These are phyloP conservation scores for Lasioglossum calceatum DNA, from an alignment of 2,888 invertebrate genomes.

Conservation along the genomic window DNA sequence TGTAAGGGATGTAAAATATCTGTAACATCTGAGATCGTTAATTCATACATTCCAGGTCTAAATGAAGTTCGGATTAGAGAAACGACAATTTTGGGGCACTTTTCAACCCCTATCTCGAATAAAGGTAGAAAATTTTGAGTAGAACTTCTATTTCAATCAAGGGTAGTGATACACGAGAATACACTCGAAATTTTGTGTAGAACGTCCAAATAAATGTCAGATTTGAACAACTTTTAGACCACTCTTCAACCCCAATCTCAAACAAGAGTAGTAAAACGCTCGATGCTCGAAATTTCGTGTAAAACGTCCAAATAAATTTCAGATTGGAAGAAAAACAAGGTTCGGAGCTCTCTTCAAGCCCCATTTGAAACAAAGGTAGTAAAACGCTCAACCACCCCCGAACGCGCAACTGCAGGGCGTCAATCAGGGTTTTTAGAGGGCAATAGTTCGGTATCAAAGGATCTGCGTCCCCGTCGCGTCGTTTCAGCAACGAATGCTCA, in stretches of 20 bases:
- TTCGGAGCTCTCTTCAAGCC: not conserved
- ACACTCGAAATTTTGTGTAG: too few relatives aligned
- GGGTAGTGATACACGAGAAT: not conserved
- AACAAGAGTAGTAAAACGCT: not conserved
- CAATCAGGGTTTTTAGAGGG: not conserved
- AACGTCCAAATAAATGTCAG: too few relatives aligned
- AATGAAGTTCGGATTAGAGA: too few relatives aligned
- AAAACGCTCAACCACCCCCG: not conserved
- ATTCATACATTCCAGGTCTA: not conserved
- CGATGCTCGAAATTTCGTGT: not conserved
- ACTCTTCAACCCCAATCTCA: not conserved
- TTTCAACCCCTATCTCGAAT: not conserved
- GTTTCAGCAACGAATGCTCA: not conserved
- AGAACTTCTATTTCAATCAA: not conserved
- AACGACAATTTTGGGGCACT: too few relatives aligned
- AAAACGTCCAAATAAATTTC: not conserved
- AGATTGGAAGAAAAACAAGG: not conserved
- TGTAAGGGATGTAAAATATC: not conserved
- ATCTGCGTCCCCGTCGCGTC: not conserved
- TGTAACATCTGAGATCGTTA: not conserved
- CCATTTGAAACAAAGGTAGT: not conserved
- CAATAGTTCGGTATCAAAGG: not conserved
- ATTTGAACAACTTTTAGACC: too few relatives aligned
- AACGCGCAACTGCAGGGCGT: not conserved
- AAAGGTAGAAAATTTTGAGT: too few relatives aligned